These are phyloP conservation scores for Seladonia tumulorum DNA, from an alignment of 2,888 invertebrate genomes.

Conservation along the genomic window DNA sequence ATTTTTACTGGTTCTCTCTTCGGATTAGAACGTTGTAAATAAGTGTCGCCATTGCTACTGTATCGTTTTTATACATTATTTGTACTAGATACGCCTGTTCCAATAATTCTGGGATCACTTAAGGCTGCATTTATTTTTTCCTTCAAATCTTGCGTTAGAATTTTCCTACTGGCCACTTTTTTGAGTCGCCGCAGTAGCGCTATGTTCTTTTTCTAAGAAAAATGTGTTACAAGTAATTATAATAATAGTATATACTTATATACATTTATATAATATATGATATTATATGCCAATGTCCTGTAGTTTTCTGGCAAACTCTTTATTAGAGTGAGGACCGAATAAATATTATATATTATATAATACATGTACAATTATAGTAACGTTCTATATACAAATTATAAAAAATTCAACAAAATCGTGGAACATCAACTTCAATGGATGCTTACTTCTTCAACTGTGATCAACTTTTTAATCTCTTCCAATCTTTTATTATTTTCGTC, in stretches of 20 bases:
- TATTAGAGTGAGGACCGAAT: no score
- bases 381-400: constrained; percentile 4
- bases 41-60: not conserved
- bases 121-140: constrained; percentile 40
- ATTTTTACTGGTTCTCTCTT: not conserved
- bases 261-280: no score
- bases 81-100: not conserved
- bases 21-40: not conserved
- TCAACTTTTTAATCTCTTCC: constrained; percentile 31
- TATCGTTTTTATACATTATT: constrained; percentile 1
- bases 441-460: constrained; percentile 57
- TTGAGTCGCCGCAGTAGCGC: constrained; percentile 48
- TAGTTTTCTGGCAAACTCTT: no score
- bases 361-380: not conserved
- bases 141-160: constrained; percentile 37
- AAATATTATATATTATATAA: no score
- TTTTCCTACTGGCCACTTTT: constrained; percentile 26
- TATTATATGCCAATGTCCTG: no score
- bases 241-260: no score
- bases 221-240: not conserved
- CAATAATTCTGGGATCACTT: constrained; percentile 16
- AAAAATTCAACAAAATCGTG: not conserved
- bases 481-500: constrained; percentile 49
- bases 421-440: not conserved
- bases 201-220: constrained; percentile 64